A percentile compares a stretch with the other conserved stretches of the same genome.
Evolutionary conservation across 64 coral and sea anemone species (phyloP).

Genomic region (Platygyra sinensis): DNA sequence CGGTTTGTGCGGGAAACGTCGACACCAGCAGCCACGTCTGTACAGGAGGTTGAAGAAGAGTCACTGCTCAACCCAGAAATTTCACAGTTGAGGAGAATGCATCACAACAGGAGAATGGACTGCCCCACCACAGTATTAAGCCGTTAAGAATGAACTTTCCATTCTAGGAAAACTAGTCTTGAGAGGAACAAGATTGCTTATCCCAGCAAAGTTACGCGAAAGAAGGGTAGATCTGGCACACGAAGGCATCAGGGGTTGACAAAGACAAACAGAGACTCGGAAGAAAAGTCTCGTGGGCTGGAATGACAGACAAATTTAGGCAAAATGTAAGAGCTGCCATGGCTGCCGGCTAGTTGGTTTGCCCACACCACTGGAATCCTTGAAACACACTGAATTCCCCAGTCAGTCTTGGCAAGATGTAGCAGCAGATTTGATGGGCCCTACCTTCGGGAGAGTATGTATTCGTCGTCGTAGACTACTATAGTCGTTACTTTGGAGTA

Average conservation of each 20-base stretch:
- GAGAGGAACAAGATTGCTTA: conserved; percentile 25
- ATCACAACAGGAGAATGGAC: too few relatives aligned
- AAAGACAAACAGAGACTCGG: too few relatives aligned
- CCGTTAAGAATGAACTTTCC: conserved; percentile 30
- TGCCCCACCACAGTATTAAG: conserved; percentile 36
- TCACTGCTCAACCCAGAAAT: conserved; percentile 16
- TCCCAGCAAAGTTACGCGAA: conserved; percentile 20
- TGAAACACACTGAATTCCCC: conserved; percentile 46
- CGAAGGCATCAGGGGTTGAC: too few relatives aligned
- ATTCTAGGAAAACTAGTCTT: conserved; percentile 31
- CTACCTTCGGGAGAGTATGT: conserved; percentile 19
- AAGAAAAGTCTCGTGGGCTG: too few relatives aligned
- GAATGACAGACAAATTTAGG: conserved; percentile 36
- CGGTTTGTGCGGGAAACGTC: conserved; percentile 22
- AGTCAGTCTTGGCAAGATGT: conserved; percentile 52
- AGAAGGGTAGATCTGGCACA: too few relatives aligned
- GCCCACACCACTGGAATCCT: conserved; percentile 46
- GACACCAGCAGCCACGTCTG: too few relatives aligned
- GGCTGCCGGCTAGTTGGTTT: conserved; percentile 58
- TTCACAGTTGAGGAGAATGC: too few relatives aligned
- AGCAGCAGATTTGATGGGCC: too few relatives aligned
- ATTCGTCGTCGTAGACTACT: too few relatives aligned
- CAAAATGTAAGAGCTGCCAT: conserved; percentile 46
- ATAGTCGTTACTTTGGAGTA: too few relatives aligned
- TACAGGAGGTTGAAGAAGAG: too few relatives aligned